Base-by-base conservation (phyloP, 1,140 invertebrate species). In the Drosophila bocqueti region DNA sequence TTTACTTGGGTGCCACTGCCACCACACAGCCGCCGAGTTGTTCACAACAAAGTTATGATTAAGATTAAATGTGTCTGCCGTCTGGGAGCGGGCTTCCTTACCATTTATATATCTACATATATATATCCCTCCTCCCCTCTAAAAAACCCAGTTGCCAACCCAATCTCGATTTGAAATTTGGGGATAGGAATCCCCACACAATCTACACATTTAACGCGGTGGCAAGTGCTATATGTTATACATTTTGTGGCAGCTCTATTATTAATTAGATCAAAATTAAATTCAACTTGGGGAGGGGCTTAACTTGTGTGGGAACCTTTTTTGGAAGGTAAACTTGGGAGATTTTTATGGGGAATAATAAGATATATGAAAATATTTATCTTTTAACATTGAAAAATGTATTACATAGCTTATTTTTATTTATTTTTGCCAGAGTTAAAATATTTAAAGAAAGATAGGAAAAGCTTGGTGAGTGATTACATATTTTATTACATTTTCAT, bases 41-140 rank as follows among this genome's bases (percentile, higher is more conserved):
- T 65, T 69, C 76, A 86, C 81, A 90, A 84, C 85, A 90, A 90
- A 82, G 80, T 87, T 87, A 87, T 87, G 84, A 87, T 87, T 87
- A 87, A 87, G 79, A 83, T 79, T 83, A 69, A 64, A 75, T 76
- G 64, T 82, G 65, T 81, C 72, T 76, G 79, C 62, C 62, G 45
- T 61, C 46, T 68, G 63, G 67, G 21, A 24, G 43, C 47, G 31
- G 67, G 67, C 63, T 79, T 65, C 42, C 63, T 79, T 65, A 26
- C 67, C 57, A 18, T 46, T n/a, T 46, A 38, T 57, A 59, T 38
- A 42, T 58, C 55, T 47, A 49, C 34, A 11, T 11, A 4, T 34
- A 2, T 34, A 18, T 50, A 31, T n/a, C 31, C 10, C 49, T 59
- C 18, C 38, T 40, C 43, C n/a, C 13, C 47, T 9, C 18, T 1